These are phyloP conservation scores for Lepilemur septentrionalis DNA, from an alignment of 2,797 vertebrate genomes.

Conservation along the genomic window DNA sequence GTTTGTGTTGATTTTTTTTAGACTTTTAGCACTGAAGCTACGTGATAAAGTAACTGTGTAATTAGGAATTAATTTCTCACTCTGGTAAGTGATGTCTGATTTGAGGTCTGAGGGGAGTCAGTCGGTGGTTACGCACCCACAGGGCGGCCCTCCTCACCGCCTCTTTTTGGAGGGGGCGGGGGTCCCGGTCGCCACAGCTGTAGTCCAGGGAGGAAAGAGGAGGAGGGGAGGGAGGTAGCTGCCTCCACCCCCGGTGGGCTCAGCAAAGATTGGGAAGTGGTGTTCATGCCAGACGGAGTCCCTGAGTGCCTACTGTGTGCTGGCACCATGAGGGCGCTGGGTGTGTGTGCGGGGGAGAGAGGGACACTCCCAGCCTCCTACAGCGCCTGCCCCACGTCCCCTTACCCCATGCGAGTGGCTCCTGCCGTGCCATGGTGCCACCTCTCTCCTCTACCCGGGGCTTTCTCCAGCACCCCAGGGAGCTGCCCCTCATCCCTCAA, in stretches of 20 bases:
- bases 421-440: neutral
- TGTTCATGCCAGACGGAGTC: neutral
- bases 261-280: neutral
- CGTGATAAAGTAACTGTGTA: slow-evolving; percentile 77
- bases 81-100: slow-evolving; percentile 71
- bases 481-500: neutral
- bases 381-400: neutral
- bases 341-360: neutral
- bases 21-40: slow-evolving; percentile 66
- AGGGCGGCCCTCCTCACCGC: neutral
- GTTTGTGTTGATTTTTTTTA: slow-evolving; percentile 72
- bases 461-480: neutral
- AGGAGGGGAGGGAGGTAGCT: neutral
- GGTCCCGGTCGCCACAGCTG: neutral
- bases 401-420: neutral
- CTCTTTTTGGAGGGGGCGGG: neutral
- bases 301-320: neutral
- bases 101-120: slow-evolving; percentile 42
- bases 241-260: neutral
- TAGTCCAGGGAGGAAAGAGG: neutral
- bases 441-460: neutral
- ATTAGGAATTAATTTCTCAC: slow-evolving; percentile 82
- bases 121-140: neutral
- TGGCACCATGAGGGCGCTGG: neutral
- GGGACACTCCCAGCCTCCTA: rapidly evolving